These are phyloP conservation scores for Brachyptera putata DNA, from an alignment of 2,888 invertebrate genomes.

Conservation along the genomic window DNA sequence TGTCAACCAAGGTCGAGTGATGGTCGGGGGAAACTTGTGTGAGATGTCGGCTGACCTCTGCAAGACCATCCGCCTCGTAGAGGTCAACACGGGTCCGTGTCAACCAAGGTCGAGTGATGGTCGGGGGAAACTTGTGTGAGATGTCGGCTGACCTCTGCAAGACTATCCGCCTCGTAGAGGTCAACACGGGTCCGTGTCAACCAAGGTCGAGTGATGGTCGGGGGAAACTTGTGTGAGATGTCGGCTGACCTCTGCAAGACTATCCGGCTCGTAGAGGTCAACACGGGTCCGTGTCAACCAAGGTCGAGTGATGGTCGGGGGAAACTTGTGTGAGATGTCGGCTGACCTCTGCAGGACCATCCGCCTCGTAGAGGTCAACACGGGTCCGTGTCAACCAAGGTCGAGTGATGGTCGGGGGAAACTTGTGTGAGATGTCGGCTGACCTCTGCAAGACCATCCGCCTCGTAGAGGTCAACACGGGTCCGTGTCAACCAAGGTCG, in stretches of 20 bases:
- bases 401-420: not conserved
- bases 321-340: not conserved
- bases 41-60: slow-evolving; percentile 43
- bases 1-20: not conserved
- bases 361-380: slow-evolving; percentile 49
- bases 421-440: slow-evolving; percentile 35
- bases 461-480: slow-evolving; percentile 49
- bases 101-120: not conserved
- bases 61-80: slow-evolving; percentile 48
- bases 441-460: slow-evolving; percentile 47
- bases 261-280: slow-evolving; percentile 49
- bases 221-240: not conserved
- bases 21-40: not conserved
- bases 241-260: slow-evolving; percentile 45
- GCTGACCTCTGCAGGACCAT: slow-evolving; percentile 47
- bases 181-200: too few species aligned
- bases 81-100: too few species aligned
- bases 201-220: not conserved
- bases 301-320: not conserved
- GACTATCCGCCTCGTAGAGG: slow-evolving; percentile 49
- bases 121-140: not conserved
- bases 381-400: too few species aligned
- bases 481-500: too few species aligned
- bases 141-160: slow-evolving; percentile 43
- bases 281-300: too few species aligned